Conservation (phyloP, 1,140 invertebrate genomes). For the Drosophila sucinea region DNA sequence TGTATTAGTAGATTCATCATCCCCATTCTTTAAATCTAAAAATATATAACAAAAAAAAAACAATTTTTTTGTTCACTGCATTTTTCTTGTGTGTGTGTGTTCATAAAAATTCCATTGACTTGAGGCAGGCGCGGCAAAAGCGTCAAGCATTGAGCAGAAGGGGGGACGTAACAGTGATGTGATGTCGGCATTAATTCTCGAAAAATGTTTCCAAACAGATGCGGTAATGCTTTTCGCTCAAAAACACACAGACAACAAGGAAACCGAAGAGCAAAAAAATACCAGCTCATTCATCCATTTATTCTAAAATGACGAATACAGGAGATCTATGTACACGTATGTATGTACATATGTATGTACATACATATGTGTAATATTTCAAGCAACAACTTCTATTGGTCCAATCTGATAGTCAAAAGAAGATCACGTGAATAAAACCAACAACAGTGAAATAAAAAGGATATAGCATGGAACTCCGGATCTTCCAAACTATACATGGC, state of each 20-base stretch:
- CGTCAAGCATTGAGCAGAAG: neutral
- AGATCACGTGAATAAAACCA: neutral
- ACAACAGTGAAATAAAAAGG: neutral
- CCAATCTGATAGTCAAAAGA: neutral
- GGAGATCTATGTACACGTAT: no score
- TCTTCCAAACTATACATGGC: neutral
- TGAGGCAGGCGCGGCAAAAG: constrained; percentile 5
- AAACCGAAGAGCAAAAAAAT: neutral
- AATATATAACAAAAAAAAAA: constrained; percentile 17
- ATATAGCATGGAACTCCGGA: neutral
- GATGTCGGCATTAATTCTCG: constrained; percentile 8
- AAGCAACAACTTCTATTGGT: neutral
- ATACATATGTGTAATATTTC: neutral
- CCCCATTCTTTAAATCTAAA: constrained; percentile 39
- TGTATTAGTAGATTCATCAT: constrained; percentile 50
- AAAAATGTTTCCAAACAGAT: constrained; percentile 43
- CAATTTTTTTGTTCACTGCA: constrained; percentile 40
- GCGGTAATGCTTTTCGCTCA: constrained; percentile 54
- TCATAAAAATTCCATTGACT: constrained; percentile 67
- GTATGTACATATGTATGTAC: no score
- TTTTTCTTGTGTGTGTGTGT: constrained; percentile 52
- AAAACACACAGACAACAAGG: neutral
- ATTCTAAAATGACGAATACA: no score
- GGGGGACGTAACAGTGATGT: neutral
- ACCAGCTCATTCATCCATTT: no score